These are phyloP conservation scores for Mormyrops attenuatus DNA, from an alignment of 2,797 vertebrate species.

Conservation along the genomic window DNA sequence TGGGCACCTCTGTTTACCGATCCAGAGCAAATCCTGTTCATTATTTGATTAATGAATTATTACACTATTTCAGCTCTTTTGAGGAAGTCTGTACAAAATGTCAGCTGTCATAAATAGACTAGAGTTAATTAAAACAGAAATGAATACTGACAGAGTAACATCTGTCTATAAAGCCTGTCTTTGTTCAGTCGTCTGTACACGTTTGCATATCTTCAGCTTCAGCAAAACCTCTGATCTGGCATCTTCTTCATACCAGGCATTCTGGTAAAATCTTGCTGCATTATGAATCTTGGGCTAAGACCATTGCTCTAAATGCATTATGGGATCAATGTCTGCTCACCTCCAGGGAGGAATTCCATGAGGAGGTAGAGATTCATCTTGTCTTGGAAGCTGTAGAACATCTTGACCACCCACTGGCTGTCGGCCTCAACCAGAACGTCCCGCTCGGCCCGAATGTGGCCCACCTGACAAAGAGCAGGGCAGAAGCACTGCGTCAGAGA, in stretches of 20 bases:
- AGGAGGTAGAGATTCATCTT: constrained; percentile 99
- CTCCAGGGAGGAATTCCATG: constrained; percentile 99
- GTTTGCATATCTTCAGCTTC: not conserved
- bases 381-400: constrained; percentile 99
- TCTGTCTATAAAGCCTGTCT: not conserved
- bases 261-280: not conserved
- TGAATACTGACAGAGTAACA: not conserved
- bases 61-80: not conserved
- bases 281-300: not conserved
- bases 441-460: constrained; percentile 92
- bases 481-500: not conserved
- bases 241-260: not conserved
- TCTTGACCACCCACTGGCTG: constrained; percentile 97
- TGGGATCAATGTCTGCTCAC: constrained; percentile 50
- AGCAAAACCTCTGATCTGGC: not conserved
- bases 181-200: not conserved
- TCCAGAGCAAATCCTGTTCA: not conserved
- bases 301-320: not conserved
- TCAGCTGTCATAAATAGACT: not conserved
- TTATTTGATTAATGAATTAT: not conserved
- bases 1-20: not conserved
- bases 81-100: not conserved
- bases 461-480: constrained; percentile 65
- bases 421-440: constrained; percentile 98
- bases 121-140: not conserved